Conservation (phyloP, 1,140 invertebrate species). For the Panagrolaimus sp. region DNA sequence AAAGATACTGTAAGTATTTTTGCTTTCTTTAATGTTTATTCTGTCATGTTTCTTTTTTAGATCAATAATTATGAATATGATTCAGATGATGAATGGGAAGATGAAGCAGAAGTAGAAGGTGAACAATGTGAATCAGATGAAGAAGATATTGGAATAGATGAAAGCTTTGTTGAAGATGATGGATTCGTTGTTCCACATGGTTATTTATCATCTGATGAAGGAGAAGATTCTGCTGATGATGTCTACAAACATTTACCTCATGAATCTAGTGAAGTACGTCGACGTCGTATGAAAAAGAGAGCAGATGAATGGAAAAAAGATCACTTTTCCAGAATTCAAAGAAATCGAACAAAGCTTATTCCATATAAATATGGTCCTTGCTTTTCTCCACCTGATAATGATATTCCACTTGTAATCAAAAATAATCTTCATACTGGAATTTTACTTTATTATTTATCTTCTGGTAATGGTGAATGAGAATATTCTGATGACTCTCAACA, state of each 20-base stretch:
- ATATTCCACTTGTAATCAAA: too few species aligned
- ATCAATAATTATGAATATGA: slow-evolving; percentile 87
- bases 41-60: slow-evolving; percentile 48
- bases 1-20: slow-evolving; percentile 63
- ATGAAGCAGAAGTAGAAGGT: slow-evolving; percentile 74
- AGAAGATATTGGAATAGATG: slow-evolving; percentile 69
- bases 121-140: slow-evolving; percentile 63
- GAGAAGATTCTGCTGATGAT: slow-evolving; percentile 67
- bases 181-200: slow-evolving; percentile 95
- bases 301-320: slow-evolving; percentile 21
- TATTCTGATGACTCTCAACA: too few species aligned
- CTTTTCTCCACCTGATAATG: too few species aligned
- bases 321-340: slow-evolving; percentile 15
- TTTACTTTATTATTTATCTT: too few species aligned
- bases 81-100: slow-evolving; percentile 97
- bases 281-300: slow-evolving; percentile 13
- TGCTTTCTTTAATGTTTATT: slow-evolving; percentile 8
- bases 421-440: too few species aligned
- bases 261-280: slow-evolving; percentile 20
- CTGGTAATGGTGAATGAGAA: too few species aligned
- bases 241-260: neutral
- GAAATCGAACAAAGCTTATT: slow-evolving; percentile 13
- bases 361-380: slow-evolving; percentile 12
- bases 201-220: slow-evolving; percentile 78
- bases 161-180: slow-evolving; percentile 64